Evolutionary conservation across 2,113 vertebrate genomes (phyloP), one percentile per base, ranked within the genome.

Genomic region (Grallaria varia): DNA sequence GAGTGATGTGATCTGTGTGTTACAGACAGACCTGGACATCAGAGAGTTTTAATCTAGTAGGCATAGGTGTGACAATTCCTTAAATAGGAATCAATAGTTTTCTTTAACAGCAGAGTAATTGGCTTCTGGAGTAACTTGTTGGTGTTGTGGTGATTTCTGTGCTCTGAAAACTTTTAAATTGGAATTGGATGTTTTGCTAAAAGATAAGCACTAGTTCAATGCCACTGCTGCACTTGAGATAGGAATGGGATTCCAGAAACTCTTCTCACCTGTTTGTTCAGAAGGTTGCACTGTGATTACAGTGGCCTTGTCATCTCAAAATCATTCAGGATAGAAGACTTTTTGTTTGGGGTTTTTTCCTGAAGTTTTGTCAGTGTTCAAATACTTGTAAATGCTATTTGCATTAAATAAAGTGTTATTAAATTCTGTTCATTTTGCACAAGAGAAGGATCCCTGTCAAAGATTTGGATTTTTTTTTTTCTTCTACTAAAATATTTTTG

Each of bases 351-450:
- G 9, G 14, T 64, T 73, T 83, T 40, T 37, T 10, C 6, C 27
- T 3, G 6, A 89, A 92, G 62, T 28, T 90, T 88, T 95, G 66
- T 92, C 71, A 62, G 31, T 81, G 91, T 96, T 93, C 52, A 86
- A 49, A 56, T 77, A 62, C 24, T 37, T 97, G 96, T 97, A 95
- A 93, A 90, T 84, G 60, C 87, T 91, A 31, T 88, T 79, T 35
- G 77, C 93, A 87, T 92, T 68, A 66, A 97, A 97, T 94, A 96
- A 95, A 96, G 28, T 52, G 56, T 87, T 79, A 37, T 86, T 66
- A 42, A 85, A 74, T 68, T 68, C 22, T 52, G 27, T 73, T 60
- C 3, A 0, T 56, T 92, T 87, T 69, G 62, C 66, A 76, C 68
- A 76, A 95, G 39, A 73, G n/a, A 81, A 90, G 62, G 77, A 49